Evolutionary conservation across 1,140 invertebrate species (phyloP).

Genomic region (Ostrea edulis): DNA sequence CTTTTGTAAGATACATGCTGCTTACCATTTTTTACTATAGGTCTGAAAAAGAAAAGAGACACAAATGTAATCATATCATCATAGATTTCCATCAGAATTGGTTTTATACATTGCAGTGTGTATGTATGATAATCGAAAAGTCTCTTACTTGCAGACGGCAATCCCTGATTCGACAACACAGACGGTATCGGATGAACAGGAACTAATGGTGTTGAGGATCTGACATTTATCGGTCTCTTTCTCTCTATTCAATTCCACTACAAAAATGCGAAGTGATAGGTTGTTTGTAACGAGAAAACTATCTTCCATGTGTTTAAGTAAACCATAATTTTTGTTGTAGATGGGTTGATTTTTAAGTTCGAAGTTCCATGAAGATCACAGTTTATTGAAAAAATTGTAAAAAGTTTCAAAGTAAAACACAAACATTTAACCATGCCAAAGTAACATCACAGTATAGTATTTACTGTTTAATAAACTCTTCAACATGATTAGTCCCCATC

Average conservation of each 20-base stretch:
- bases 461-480: no score
- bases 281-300: no score
- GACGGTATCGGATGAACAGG: neutral
- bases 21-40: slow-evolving; percentile 7
- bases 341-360: no score
- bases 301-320: no score
- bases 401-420: no score
- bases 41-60: neutral
- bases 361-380: no score
- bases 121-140: neutral
- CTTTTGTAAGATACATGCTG: neutral
- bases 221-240: neutral
- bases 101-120: neutral
- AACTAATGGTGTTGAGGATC: neutral
- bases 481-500: neutral
- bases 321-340: no score
- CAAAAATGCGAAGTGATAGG: neutral
- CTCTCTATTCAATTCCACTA: neutral
- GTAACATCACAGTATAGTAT: no score
- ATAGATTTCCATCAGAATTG: neutral
- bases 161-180: neutral
- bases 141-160: slow-evolving; percentile 4
- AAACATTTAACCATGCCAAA: no score
- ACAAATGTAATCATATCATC: neutral
- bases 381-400: no score